These are phyloP conservation scores for Agonum fuliginosum DNA, from an alignment of 2,888 invertebrate species.

Conservation along the genomic window DNA sequence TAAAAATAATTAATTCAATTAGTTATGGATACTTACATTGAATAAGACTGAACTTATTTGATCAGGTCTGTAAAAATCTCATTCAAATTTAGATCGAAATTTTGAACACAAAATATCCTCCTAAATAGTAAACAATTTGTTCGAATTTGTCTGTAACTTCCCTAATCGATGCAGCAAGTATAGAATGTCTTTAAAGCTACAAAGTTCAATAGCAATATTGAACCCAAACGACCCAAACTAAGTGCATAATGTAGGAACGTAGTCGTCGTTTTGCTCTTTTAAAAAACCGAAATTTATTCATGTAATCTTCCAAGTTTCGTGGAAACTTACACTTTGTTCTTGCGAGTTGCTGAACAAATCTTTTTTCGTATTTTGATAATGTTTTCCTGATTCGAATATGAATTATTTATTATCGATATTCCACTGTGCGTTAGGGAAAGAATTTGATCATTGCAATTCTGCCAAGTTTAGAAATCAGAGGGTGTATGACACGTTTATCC, in stretches of 20 bases:
- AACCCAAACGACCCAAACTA: slow-evolving; percentile 3
- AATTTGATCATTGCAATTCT: not conserved
- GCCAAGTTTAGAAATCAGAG: not conserved
- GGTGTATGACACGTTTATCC: slow-evolving; percentile 12
- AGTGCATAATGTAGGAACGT: slow-evolving; percentile 11
- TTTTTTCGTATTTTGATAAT: slow-evolving; percentile 51
- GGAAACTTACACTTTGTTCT: slow-evolving; percentile 49
- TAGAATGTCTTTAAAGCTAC: slow-evolving; percentile 13
- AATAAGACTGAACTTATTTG: too few species aligned
- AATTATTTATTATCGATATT: slow-evolving; percentile 52
- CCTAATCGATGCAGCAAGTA: not conserved
- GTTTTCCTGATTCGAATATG: slow-evolving; percentile 53
- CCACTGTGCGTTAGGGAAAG: not conserved
- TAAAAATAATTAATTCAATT: too few species aligned
- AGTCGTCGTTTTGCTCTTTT: slow-evolving; percentile 15
- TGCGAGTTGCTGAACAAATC: slow-evolving; percentile 21
- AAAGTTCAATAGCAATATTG: slow-evolving; percentile 38
- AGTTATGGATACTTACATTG: too few species aligned
- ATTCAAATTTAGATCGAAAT: too few species aligned
- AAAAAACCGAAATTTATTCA: slow-evolving; percentile 36
- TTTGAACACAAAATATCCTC: too few species aligned
- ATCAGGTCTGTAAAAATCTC: too few species aligned
- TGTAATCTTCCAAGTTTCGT: slow-evolving; percentile 41
- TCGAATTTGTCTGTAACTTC: not conserved
- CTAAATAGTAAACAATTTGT: not conserved